Percentiles rank a stretch among this genome's conserved stretches.
phyloP scores from a whole-genome alignment of 1,140 invertebrate species.

The Cotesia vestalis region DNA sequence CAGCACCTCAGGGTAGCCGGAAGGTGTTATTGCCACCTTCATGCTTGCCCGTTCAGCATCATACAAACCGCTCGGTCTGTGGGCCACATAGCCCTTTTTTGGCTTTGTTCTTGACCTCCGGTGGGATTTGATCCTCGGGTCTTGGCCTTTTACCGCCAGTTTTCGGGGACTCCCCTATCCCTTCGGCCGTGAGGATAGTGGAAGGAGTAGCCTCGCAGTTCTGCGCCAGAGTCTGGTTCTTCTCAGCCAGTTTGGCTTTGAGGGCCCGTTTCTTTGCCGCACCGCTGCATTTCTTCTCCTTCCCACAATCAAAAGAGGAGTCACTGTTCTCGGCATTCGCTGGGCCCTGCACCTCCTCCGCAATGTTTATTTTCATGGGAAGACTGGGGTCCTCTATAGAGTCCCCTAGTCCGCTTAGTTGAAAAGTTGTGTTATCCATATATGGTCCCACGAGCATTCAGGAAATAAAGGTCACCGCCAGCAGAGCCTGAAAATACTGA shows the following conservation, averaged over 20 bases:
- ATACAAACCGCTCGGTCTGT: not conserved
- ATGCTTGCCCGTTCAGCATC: not conserved
- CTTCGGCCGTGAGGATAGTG: not conserved
- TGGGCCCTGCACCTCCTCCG: too few species aligned
- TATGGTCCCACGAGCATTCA: too few species aligned
- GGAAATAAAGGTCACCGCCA: too few species aligned
- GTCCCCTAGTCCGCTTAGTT: too few species aligned
- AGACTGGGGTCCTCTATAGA: too few species aligned
- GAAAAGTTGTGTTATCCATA: too few species aligned
- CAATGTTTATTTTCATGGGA: too few species aligned
- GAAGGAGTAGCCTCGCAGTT: not conserved
- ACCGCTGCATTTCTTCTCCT: not conserved
- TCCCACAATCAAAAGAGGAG: not conserved
- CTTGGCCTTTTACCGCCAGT: too few species aligned
- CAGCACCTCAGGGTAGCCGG: not conserved
- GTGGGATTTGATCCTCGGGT: too few species aligned
- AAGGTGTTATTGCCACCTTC: not conserved
- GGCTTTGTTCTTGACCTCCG: not conserved
- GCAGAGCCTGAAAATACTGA: too few species aligned
- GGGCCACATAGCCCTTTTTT: not conserved
- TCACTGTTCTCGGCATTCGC: not conserved
- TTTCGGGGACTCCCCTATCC: not conserved
- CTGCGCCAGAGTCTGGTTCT: not conserved
- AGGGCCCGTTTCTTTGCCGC: not conserved
- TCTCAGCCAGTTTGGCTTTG: not conserved